phyloP scores from a whole-genome alignment of 2,888 invertebrate genomes.

The Thera obeliscata region DNA sequence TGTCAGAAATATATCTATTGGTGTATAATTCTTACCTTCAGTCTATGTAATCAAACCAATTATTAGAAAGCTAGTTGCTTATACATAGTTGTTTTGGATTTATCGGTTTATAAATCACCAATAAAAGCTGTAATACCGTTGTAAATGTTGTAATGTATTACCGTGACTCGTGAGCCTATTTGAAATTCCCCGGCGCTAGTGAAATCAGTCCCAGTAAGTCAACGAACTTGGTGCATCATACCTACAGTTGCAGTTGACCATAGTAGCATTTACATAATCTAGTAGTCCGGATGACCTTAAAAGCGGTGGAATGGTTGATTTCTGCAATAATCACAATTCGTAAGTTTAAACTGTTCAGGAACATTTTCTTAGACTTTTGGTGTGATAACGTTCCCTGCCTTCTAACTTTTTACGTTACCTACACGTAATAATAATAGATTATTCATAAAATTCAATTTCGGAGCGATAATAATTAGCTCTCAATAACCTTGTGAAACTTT shows the following conservation, averaged over 20 bases:
- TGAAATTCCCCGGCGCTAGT: conserved; percentile 34
- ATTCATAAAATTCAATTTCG: background rate
- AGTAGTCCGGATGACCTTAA: conserved; percentile 1
- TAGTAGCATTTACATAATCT: conserved; percentile 24
- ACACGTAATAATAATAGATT: background rate
- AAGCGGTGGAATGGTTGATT: background rate
- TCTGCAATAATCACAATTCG: background rate
- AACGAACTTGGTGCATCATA: conserved; percentile 36
- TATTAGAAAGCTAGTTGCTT: conserved; percentile 8
- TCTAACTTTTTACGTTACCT: background rate
- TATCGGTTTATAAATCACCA: conserved; percentile 13
- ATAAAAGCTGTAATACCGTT: conserved; percentile 23
- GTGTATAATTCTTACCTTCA: background rate
- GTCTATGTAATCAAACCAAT: background rate
- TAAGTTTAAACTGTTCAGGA: too few species aligned
- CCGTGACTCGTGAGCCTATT: conserved; percentile 22
- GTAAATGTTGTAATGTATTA: conserved; percentile 27
- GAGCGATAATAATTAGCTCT: background rate
- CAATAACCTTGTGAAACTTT: background rate
- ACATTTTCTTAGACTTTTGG: too few species aligned
- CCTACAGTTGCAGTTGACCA: conserved; percentile 18
- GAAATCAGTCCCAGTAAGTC: conserved; percentile 38
- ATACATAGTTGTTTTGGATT: background rate
- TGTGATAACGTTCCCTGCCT: background rate
- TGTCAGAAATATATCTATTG: too few species aligned